Percentiles rank a stretch among this genome's conserved stretches.
These are phyloP conservation scores for Drosophila virilis DNA, from an alignment of 1,140 invertebrate species.

Conservation along the genomic window DNA sequence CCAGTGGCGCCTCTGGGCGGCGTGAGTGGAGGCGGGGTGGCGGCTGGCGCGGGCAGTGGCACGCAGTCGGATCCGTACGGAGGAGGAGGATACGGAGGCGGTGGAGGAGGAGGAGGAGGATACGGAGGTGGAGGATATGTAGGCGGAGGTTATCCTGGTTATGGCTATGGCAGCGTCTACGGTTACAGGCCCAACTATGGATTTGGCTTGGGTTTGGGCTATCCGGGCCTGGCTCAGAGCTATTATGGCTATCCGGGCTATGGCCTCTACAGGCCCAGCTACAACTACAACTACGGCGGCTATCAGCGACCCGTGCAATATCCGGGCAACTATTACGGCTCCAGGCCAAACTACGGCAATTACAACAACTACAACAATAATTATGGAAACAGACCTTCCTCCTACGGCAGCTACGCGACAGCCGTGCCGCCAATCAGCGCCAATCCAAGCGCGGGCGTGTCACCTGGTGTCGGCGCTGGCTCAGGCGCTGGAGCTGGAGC, in stretches of 20 bases:
- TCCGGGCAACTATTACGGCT: slow-evolving; percentile 49
- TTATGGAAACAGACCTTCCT: slow-evolving; percentile 4
- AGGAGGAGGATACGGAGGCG: slow-evolving; percentile 24
- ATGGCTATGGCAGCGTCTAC: slow-evolving; percentile 47
- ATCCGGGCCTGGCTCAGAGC: slow-evolving; percentile 46
- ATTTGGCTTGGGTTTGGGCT: slow-evolving; percentile 46
- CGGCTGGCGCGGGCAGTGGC: slow-evolving; percentile 24
- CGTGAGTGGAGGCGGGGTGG: background rate
- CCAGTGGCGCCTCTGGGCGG: slow-evolving; percentile 33
- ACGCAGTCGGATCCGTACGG: slow-evolving; percentile 60
- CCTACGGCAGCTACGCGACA: background rate
- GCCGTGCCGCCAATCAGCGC: background rate
- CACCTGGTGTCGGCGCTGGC: background rate
- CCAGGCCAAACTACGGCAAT: slow-evolving; percentile 48
- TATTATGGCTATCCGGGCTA: slow-evolving; percentile 58
- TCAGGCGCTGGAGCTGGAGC: background rate
- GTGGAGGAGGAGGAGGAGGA: slow-evolving; percentile 19
- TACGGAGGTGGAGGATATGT: background rate
- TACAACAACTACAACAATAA: slow-evolving; percentile 26
- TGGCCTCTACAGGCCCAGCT: slow-evolving; percentile 37
- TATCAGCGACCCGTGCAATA: slow-evolving; percentile 58
- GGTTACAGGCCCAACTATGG: slow-evolving; percentile 55
- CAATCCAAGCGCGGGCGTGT: background rate
- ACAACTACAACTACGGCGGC: slow-evolving; percentile 47
- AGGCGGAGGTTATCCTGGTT: slow-evolving; percentile 9